phyloP scores from a whole-genome alignment of 2,888 invertebrate genomes.

The Drosophila leonis region DNA sequence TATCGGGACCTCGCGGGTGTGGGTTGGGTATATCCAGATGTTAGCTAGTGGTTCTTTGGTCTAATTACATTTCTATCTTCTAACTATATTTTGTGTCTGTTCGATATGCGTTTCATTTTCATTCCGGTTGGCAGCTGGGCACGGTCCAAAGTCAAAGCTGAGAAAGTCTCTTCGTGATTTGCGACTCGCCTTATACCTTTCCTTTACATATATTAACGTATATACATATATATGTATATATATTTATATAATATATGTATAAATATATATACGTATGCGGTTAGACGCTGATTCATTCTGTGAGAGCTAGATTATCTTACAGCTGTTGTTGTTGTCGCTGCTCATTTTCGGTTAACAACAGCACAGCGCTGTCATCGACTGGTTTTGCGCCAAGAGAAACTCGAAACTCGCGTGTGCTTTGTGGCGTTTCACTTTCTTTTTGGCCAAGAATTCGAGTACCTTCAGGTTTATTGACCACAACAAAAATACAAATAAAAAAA shows the following conservation, averaged over 20 bases:
- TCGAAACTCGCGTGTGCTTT: constrained; percentile 33
- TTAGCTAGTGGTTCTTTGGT: constrained; percentile 49
- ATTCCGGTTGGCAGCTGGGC: constrained; percentile 35
- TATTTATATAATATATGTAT: too few relatives aligned
- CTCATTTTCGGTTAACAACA: constrained; percentile 43
- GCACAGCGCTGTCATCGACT: constrained; percentile 57
- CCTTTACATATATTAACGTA: too few relatives aligned
- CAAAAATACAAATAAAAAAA: background rate
- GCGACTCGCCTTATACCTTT: constrained; percentile 31
- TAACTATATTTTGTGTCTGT: background rate
- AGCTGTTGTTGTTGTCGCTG: constrained; percentile 17
- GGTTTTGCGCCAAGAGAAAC: constrained; percentile 75
- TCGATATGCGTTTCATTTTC: constrained; percentile 48
- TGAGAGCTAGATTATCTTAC: constrained; percentile 44
- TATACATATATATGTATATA: too few relatives aligned
- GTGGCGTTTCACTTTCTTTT: constrained; percentile 76
- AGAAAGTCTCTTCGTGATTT: constrained; percentile 69
- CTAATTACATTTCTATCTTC: constrained; percentile 17
- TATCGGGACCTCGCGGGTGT: background rate
- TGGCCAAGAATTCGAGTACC: constrained; percentile 68
- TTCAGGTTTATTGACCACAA: constrained; percentile 69
- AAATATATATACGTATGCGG: background rate
- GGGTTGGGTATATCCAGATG: background rate
- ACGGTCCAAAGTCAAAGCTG: constrained; percentile 53
- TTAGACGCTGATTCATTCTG: constrained; percentile 61